Base-by-base conservation (phyloP, 2,113 vertebrate species). In the Naja naja region DNA sequence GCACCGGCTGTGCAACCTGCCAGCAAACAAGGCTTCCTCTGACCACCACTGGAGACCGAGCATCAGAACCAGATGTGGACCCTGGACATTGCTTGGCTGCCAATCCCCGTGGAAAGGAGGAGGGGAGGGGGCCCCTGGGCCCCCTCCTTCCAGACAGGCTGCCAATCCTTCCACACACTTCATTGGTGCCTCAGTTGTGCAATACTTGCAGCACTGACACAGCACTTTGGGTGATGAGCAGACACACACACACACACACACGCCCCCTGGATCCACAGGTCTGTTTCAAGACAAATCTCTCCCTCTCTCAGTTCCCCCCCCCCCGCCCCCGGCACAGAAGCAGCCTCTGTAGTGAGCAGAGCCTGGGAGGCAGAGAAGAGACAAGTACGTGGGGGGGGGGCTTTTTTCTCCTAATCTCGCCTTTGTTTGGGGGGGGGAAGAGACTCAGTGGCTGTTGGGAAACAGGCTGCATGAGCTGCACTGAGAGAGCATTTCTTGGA, bases 401-500 rank as follows among this genome's bases (percentile, higher is more conserved):
- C 14, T 25, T 49, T 86, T 27, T 11, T 4, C 22, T 27, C 39
- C 45, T 30, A 49, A 86, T 5, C 23, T 22, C 8, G 3, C 39
- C 45, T 47, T 86, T 23, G 0, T 11, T 86, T 2, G 10, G 11
- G 23, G 22, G 43, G 18, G 16, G 43, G 39, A 20, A 8, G 85
- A 43, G 5, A 10, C 86, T 92, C 20, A 2, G 39, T 45, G 34
- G 52, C 85, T 47, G 52, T 81, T 39, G 86, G 39, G 86, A 93
- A 90, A 52, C 43, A 74, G 90, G 88, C 85, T 74, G 93, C 64
- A 3, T 5, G 43, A 89, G 22, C 11, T 18, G 56, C 27, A 30
- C 58, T 91, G 85, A 22, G 88, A 94, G 94, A 91, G 6, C 88
- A 90, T 34, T 53, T 89, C 64, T 74, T 91, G 90, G 89, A 89